Evolutionary conservation across 2,797 vertebrate genomes (phyloP).

Genomic region (Jordanella pulchra): DNA sequence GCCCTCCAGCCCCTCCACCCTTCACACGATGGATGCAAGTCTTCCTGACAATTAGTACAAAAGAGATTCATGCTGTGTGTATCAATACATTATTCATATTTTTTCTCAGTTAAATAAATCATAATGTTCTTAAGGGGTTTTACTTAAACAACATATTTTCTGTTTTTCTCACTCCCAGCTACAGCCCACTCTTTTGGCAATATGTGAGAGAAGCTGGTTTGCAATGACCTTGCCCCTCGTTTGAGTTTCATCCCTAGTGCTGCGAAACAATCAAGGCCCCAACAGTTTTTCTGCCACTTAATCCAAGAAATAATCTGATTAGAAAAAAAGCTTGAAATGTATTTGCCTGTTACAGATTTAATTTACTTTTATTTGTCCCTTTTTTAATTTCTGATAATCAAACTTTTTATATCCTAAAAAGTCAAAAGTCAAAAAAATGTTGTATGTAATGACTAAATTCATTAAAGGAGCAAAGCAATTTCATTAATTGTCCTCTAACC

Average conservation of each 20-base stretch:
- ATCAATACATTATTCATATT: conserved; percentile 91
- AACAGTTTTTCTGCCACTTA: background rate
- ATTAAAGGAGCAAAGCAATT: background rate
- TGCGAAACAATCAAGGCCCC: conserved; percentile 5
- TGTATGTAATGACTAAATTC: background rate
- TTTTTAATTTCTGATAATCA: too few species aligned
- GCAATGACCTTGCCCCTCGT: conserved; percentile 69
- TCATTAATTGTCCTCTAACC: background rate
- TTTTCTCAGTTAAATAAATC: conserved; percentile 89
- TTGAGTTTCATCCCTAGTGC: conserved; percentile 47
- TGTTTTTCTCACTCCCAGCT: conserved; percentile 34
- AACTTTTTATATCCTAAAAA: too few species aligned
- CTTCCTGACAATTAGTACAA: conserved; percentile 95
- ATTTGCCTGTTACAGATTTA: too few species aligned
- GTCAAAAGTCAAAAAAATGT: too few species aligned
- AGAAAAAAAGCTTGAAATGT: background rate
- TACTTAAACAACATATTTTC: conserved; percentile 78
- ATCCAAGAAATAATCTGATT: conserved; percentile 9
- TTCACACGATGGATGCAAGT: conserved; percentile 79
- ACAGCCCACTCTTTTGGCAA: conserved; percentile 27
- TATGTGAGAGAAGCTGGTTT: conserved; percentile 46
- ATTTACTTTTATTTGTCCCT: too few species aligned
- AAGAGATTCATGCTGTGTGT: conserved; percentile 87
- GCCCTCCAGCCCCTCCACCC: conserved; percentile 85
- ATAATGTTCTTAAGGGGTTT: conserved; percentile 86